Evolutionary conservation across 2,113 vertebrate species (phyloP).

Genomic region (Jaculus jaculus): DNA sequence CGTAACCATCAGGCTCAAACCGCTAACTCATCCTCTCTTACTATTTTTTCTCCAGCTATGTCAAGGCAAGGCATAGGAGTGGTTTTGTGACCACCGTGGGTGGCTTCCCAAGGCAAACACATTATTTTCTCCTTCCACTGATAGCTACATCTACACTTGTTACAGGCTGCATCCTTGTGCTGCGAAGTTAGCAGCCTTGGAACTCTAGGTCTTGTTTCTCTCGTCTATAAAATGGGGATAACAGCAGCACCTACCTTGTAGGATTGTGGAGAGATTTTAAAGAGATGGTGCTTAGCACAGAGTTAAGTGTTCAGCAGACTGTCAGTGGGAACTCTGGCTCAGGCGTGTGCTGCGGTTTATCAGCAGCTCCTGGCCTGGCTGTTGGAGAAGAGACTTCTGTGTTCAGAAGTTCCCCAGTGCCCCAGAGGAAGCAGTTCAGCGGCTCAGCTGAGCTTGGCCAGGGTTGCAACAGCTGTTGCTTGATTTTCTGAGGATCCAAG

Average conservation of each 20-base stretch:
- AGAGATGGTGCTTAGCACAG: not conserved
- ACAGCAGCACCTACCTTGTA: conserved; percentile 48
- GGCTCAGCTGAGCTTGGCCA: not conserved
- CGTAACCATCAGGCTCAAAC: not conserved
- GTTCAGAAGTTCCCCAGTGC: not conserved
- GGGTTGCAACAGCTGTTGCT: not conserved
- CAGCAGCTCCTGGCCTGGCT: not conserved
- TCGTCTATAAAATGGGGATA: not conserved
- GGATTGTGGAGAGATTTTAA: not conserved
- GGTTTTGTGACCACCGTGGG: not conserved
- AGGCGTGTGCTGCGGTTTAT: not conserved
- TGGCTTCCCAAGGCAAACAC: not conserved
- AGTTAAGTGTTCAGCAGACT: not conserved
- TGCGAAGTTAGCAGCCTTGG: not conserved
- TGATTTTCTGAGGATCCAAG: not conserved
- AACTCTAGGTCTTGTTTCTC: not conserved
- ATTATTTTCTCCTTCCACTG: not conserved
- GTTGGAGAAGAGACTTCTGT: not conserved
- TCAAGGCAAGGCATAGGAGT: not conserved
- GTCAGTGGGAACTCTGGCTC: not conserved
- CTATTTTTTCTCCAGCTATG: not conserved
- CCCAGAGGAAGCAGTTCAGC: not conserved
- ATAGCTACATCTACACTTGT: not conserved
- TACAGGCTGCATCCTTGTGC: not conserved
- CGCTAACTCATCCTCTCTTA: not conserved